Evolutionary conservation across 30 jellyfish, hydroid and myxozoan genomes (phyloP).

Genomic region (Rhopilema esculentum): DNA sequence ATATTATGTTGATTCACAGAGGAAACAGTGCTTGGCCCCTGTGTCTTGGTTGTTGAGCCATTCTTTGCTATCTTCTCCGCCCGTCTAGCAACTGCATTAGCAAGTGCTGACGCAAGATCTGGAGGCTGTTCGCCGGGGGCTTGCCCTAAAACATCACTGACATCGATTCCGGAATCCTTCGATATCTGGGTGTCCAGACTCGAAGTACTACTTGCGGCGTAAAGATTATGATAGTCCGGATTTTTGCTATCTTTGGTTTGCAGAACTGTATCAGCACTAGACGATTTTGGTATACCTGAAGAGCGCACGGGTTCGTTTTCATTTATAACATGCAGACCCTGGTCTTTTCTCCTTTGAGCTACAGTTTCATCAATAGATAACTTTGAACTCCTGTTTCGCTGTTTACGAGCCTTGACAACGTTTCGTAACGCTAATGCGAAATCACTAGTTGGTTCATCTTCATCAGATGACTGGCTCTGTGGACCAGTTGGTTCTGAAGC

Average conservation of each 20-base stretch:
- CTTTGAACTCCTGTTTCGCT: slow-evolving; percentile 40
- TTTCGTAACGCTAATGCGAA: slow-evolving; percentile 58
- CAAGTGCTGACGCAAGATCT: slow-evolving; percentile 87
- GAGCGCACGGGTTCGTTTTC: slow-evolving; percentile 45
- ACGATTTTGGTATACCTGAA: slow-evolving; percentile 32
- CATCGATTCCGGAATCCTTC: slow-evolving; percentile 92
- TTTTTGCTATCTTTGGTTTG: slow-evolving; percentile 59
- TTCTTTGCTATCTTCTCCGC: slow-evolving; percentile 83
- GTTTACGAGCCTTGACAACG: slow-evolving; percentile 83
- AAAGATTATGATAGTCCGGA: slow-evolving; percentile 65
- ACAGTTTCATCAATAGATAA: slow-evolving; percentile 56
- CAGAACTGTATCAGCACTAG: slow-evolving; percentile 66
- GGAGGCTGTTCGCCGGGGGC: slow-evolving; percentile 77
- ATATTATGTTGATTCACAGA: background rate
- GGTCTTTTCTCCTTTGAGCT: slow-evolving; percentile 44
- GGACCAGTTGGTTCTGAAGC: slow-evolving; percentile 19
- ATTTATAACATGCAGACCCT: slow-evolving; percentile 58
- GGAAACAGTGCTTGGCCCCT: background rate
- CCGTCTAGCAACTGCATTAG: slow-evolving; percentile 92
- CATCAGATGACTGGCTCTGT: slow-evolving; percentile 36
- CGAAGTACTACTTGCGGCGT: slow-evolving; percentile 82
- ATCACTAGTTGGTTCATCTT: slow-evolving; percentile 61
- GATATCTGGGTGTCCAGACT: slow-evolving; percentile 91
- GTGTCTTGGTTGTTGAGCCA: slow-evolving; percentile 40
- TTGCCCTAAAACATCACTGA: slow-evolving; percentile 28